Percentiles rank a stretch among this genome's conserved stretches.
Conservation (phyloP, 2,888 invertebrate species). For the Oithona nana region DNA sequence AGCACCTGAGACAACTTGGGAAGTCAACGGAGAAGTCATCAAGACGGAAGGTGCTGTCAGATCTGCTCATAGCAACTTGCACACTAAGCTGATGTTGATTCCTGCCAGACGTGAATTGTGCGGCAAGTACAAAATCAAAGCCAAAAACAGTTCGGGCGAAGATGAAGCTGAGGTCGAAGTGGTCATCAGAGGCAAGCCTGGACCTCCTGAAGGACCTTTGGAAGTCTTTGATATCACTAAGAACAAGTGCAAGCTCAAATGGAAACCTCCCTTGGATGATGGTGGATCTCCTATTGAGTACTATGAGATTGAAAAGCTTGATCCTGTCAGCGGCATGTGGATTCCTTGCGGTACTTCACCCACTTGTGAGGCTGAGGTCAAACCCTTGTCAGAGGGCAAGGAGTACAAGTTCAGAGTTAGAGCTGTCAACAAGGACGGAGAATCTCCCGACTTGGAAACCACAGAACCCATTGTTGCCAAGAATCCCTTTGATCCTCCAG, state of each 20-base stretch:
- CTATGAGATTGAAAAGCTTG: constrained; percentile 87
- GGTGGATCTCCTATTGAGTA: constrained; percentile 84
- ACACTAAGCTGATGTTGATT: constrained; percentile 69
- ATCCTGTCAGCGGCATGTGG: constrained; percentile 81
- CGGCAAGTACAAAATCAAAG: constrained; percentile 71
- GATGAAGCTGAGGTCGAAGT: constrained; percentile 80
- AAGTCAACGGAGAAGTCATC: constrained; percentile 23
- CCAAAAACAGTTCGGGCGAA: constrained; percentile 78
- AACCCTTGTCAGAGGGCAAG: constrained; percentile 77
- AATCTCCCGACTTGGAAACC: constrained; percentile 85
- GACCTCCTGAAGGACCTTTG: constrained; percentile 50
- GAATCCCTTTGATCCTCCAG: constrained; percentile 93
- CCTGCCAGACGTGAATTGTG: constrained; percentile 58
- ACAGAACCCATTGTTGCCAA: constrained; percentile 87
- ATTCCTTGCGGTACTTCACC: constrained; percentile 68
- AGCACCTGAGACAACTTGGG: constrained; percentile 70
- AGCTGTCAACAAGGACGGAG: constrained; percentile 94
- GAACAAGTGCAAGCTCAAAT: constrained; percentile 71
- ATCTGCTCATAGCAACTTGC: constrained; percentile 67
- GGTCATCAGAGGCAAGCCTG: constrained; percentile 43
- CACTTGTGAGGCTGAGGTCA: constrained; percentile 52
- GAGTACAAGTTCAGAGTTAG: constrained; percentile 95
- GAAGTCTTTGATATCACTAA: constrained; percentile 74
- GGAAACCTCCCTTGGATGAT: constrained; percentile 88
- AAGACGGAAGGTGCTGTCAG: constrained; percentile 12